Conservation (phyloP, 2,797 vertebrate genomes). For the Saxicola maurus region DNA sequence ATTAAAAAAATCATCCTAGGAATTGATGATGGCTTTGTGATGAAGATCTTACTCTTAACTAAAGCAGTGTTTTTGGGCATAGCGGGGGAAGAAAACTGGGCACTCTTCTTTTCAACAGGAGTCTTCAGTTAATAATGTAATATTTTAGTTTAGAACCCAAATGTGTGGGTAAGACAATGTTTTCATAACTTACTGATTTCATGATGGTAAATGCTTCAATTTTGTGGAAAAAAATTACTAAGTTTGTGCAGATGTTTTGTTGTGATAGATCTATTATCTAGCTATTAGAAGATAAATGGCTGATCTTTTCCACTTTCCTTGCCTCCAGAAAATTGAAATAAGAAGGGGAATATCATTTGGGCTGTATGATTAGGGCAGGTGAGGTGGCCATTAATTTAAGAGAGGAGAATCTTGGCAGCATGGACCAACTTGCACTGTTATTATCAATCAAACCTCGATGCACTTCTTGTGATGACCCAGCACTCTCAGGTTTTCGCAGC, state of each 20-base stretch:
- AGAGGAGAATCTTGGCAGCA: conserved; percentile 76
- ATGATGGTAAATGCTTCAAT: conserved; percentile 62
- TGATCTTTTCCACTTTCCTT: conserved; percentile 89
- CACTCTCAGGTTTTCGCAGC: conserved; percentile 86
- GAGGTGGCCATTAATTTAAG: conserved; percentile 91
- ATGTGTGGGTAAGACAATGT: conserved; percentile 45
- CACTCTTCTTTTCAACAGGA: not conserved
- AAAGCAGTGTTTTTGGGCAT: not conserved
- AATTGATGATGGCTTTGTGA: conserved; percentile 1
- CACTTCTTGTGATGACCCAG: conserved; percentile 96
- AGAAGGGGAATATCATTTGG: conserved; percentile 84
- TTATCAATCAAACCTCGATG: conserved; percentile 90
- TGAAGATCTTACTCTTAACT: conserved; percentile 3
- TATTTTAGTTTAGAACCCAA: conserved; percentile 47
- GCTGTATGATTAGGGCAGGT: conserved; percentile 92
- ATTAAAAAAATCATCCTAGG: conserved; percentile 26
- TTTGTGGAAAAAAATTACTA: conserved; percentile 72
- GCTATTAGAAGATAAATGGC: conserved; percentile 99
- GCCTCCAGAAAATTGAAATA: conserved; percentile 94
- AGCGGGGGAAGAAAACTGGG: not conserved
- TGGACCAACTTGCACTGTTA: conserved; percentile 78
- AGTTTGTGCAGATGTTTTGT: conserved; percentile 93
- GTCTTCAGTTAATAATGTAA: conserved; percentile 17
- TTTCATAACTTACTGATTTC: conserved; percentile 77
- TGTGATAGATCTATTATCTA: conserved; percentile 99